Evolutionary conservation across 2,888 invertebrate species (phyloP).

Genomic region (Dasysyrphus tricinctus): DNA sequence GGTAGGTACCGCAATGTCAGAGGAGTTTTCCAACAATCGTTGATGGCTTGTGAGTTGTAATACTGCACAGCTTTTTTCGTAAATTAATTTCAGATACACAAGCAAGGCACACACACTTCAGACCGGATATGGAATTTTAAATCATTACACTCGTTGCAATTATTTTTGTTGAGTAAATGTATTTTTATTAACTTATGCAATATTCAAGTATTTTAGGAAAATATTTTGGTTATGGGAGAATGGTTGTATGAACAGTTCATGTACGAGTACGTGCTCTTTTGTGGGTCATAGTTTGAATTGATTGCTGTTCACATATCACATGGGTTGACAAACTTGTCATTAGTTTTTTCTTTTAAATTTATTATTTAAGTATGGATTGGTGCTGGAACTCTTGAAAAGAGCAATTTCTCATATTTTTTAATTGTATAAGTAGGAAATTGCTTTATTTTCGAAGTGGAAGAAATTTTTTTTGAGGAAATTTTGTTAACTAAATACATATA

Average conservation of each 20-base stretch:
- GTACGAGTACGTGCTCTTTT: not conserved
- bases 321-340: slow-evolving; percentile 11
- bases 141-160: slow-evolving; percentile 21
- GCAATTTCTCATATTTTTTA: not conserved
- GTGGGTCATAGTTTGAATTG: not conserved
- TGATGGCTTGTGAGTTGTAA: not conserved
- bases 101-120: not conserved
- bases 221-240: slow-evolving; percentile 18
- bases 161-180: slow-evolving; percentile 5
- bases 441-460: not conserved
- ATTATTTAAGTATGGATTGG: not conserved
- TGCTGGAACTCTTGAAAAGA: not conserved
- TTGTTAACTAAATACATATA: too few relatives aligned
- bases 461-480: not conserved
- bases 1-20: not conserved
- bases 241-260: not conserved
- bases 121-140: slow-evolving; percentile 49
- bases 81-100: slow-evolving; percentile 39
- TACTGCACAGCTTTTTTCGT: not conserved
- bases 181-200: slow-evolving; percentile 17
- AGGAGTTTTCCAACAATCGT: not conserved
- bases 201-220: slow-evolving; percentile 5
- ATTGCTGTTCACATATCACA: not conserved
- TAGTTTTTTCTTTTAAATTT: not conserved
- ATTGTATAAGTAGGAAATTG: not conserved